Percentiles rank a stretch among this genome's conserved stretches.
Evolutionary conservation across 2,797 vertebrate species (phyloP).

Genomic region (Enteromius argenteus): DNA sequence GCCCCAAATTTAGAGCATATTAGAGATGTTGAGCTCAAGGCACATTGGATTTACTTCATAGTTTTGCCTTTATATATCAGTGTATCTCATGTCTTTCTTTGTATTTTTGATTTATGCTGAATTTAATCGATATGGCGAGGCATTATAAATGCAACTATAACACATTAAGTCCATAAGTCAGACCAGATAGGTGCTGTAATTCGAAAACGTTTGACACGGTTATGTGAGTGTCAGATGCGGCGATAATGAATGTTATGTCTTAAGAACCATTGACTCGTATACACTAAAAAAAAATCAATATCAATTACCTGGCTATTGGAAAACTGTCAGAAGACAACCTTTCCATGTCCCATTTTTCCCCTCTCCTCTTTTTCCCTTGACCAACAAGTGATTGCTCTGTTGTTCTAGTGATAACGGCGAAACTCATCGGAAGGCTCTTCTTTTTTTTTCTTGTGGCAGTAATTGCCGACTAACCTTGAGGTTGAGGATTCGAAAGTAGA

Average conservation of each 20-base stretch:
- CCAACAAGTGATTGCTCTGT: constrained; percentile 66
- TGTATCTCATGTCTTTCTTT: constrained; percentile 2
- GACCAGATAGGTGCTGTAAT: constrained; percentile 45
- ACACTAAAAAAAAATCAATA: constrained; percentile 73
- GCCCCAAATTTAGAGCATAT: constrained; percentile 7
- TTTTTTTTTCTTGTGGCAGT: constrained; percentile 53
- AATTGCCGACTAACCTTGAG: constrained; percentile 69
- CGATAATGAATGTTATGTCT: constrained; percentile 73
- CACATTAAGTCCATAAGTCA: constrained; percentile 38
- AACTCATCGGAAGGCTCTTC: constrained; percentile 54
- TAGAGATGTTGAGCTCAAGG: background rate
- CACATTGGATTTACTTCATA: constrained; percentile 17
- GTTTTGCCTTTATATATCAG: constrained; percentile 25
- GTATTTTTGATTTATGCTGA: constrained; percentile 31
- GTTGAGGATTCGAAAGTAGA: constrained; percentile 43
- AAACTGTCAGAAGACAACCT: constrained; percentile 73
- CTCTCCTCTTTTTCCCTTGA: constrained; percentile 33
- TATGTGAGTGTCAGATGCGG: constrained; percentile 56
- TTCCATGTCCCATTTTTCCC: constrained; percentile 53
- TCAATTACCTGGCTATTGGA: constrained; percentile 77
- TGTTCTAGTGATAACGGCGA: constrained; percentile 60
- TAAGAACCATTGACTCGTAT: constrained; percentile 69
- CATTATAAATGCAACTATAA: constrained; percentile 24
- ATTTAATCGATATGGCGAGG: constrained; percentile 26
- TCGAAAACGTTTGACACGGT: constrained; percentile 52